A percentile compares a stretch with the other conserved stretches of the same genome.
Evolutionary conservation across 2,888 invertebrate genomes (phyloP).

Genomic region (Griposia aprilina): DNA sequence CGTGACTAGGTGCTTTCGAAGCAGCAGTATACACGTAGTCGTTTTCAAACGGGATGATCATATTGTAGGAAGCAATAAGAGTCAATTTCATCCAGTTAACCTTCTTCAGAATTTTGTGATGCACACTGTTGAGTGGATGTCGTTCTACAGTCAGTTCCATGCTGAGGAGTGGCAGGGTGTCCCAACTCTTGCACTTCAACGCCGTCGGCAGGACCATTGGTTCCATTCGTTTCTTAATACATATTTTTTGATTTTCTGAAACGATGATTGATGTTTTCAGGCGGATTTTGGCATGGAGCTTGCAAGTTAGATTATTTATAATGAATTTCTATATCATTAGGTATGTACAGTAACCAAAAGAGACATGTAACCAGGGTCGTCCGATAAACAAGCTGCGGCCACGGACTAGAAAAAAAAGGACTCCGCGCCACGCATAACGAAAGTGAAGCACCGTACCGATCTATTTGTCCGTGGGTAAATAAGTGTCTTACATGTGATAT

Average conservation of each 20-base stretch:
- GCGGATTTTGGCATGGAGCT: accelerated
- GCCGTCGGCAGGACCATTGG: slow-evolving; percentile 74
- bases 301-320: neutral
- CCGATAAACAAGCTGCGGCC: too few species aligned
- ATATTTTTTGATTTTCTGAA: slow-evolving; percentile 76
- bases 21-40: slow-evolving; percentile 77
- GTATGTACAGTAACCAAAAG: neutral
- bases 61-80: slow-evolving; percentile 81
- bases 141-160: slow-evolving; percentile 75
- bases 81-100: slow-evolving; percentile 83
- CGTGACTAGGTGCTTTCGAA: slow-evolving; percentile 74
- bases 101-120: slow-evolving; percentile 76
- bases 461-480: too few species aligned
- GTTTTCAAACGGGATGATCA: slow-evolving; percentile 74
- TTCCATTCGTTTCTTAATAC: slow-evolving; percentile 80
- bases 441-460: too few species aligned
- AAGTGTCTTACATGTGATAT: too few species aligned
- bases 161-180: slow-evolving; percentile 81
- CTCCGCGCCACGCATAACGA: too few species aligned
- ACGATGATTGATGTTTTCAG: slow-evolving; percentile 10
- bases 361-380: too few species aligned
- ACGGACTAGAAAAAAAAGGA: too few species aligned
- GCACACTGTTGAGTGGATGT: slow-evolving; percentile 71
- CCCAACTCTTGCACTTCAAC: slow-evolving; percentile 81
- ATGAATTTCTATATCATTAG: slow-evolving; percentile 31